Base-by-base conservation (phyloP, 2,113 vertebrate genomes). In the Numida meleagris region DNA sequence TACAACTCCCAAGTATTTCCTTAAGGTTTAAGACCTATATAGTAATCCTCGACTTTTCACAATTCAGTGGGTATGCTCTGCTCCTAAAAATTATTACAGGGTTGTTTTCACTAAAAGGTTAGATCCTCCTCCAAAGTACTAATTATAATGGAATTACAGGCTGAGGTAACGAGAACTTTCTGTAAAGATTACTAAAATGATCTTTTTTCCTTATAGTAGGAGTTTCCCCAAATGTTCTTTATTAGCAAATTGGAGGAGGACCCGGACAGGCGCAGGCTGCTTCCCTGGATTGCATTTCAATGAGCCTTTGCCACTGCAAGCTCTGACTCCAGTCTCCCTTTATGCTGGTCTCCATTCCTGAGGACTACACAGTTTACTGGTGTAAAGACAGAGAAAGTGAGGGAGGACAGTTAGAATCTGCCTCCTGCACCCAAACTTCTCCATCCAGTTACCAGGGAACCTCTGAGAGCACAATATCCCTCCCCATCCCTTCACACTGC, bases 21-120 rank as follows among this genome's bases (percentile, higher is more conserved):
- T 48, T 57, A 68, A 78, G 76, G 88, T 93, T 94, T 92, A 92
- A 94, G 84, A 68, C 71, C 78, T 78, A 72, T 85, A 70, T 7
- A 82, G 45, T 82, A 94, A 92, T 87, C 78, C 70, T 59, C 27
- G 43, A 51, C 82, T 94, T 87, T 89, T 82, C 87, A 92, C 89
- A 91, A 53, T 76, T 93, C 89, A 80, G 34, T 58, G 80, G 11
- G 40, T 68, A 75, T 33, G 57, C 29, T 46, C 45, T 53, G 46
- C 43, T 92, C 70, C 80, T 86, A 92, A 93, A 92, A 90, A 87
- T 67, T 88, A 70, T 65, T 78, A 53, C 43, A 57, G 68, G 51
- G 25, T 88, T 2, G 0, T 31, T 92, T 95, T 92, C 86, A 81
- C 36, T 75, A 83, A 83, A 75, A 81, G 58, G 61, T 90, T 86